These are phyloP conservation scores for Anthrax anthrax DNA, from an alignment of 2,888 invertebrate species.

Conservation along the genomic window DNA sequence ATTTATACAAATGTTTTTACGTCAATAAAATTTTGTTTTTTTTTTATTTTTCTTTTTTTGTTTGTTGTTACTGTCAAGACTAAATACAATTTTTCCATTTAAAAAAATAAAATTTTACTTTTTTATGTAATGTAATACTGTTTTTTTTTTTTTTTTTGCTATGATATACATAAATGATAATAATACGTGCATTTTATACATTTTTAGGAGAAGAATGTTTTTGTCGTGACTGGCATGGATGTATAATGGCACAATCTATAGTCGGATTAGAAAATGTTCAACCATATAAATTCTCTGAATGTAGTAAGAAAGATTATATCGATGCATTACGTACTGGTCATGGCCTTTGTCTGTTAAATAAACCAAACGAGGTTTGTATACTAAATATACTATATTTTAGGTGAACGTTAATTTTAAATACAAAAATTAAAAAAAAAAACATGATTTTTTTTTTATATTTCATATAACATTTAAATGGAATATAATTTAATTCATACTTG, in stretches of 20 bases:
- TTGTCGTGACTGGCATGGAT: conserved; percentile 90
- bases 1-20: neutral
- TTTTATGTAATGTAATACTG: too few relatives aligned
- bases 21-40: neutral
- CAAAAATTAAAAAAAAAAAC: too few relatives aligned
- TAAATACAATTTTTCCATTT: neutral
- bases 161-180: neutral
- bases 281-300: conserved; percentile 94
- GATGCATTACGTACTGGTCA: conserved; percentile 74
- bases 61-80: neutral
- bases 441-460: too few relatives aligned
- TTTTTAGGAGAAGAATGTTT: conserved; percentile 58
- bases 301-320: conserved; percentile 83
- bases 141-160: too few relatives aligned
- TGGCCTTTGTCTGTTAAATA: conserved; percentile 83
- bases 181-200: neutral
- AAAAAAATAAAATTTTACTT: too few relatives aligned
- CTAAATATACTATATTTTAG: neutral
- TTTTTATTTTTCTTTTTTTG: too few relatives aligned
- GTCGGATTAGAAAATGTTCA: conserved; percentile 84
- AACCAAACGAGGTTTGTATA: conserved; percentile 71
- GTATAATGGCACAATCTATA: conserved; percentile 89
- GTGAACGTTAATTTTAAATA: too few relatives aligned
- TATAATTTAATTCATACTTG: too few relatives aligned
- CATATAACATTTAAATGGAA: too few relatives aligned